These are phyloP conservation scores for Cheilosia pagana DNA, from an alignment of 2,888 invertebrate species.

Conservation along the genomic window DNA sequence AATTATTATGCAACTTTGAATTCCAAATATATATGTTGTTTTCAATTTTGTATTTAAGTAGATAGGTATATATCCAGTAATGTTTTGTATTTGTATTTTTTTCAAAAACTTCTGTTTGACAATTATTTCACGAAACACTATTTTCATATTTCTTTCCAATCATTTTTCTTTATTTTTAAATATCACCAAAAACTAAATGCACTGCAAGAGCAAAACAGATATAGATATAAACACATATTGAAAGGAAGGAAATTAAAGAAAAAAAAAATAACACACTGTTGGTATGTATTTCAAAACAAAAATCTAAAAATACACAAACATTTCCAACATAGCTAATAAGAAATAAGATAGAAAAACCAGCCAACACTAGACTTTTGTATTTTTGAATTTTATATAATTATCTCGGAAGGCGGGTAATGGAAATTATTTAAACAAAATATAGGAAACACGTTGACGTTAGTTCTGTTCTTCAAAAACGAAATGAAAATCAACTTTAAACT, in stretches of 20 bases:
- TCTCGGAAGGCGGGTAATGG: slow-evolving; percentile 37
- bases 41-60: slow-evolving; percentile 13
- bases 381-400: slow-evolving; percentile 42
- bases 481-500: slow-evolving; percentile 27
- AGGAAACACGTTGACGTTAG: background rate
- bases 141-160: slow-evolving; percentile 54
- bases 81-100: slow-evolving; percentile 46
- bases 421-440: slow-evolving; percentile 19
- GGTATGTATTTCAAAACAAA: slow-evolving; percentile 54
- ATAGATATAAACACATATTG: slow-evolving; percentile 23
- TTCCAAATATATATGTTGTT: slow-evolving; percentile 34
- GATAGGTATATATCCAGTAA: slow-evolving; percentile 49
- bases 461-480: slow-evolving; percentile 6
- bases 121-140: slow-evolving; percentile 33
- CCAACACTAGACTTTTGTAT: slow-evolving; percentile 19
- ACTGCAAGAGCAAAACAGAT: slow-evolving; percentile 55
- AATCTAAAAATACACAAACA: slow-evolving; percentile 66
- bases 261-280: slow-evolving; percentile 17
- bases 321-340: slow-evolving; percentile 46
- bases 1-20: slow-evolving; percentile 60
- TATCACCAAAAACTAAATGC: slow-evolving; percentile 65
- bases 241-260: slow-evolving; percentile 20
- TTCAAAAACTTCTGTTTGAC: slow-evolving; percentile 25
- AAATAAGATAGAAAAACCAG: slow-evolving; percentile 31
- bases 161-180: slow-evolving; percentile 56